Conservation (phyloP, 1,140 invertebrate genomes). For the Aphis craccivora region DNA sequence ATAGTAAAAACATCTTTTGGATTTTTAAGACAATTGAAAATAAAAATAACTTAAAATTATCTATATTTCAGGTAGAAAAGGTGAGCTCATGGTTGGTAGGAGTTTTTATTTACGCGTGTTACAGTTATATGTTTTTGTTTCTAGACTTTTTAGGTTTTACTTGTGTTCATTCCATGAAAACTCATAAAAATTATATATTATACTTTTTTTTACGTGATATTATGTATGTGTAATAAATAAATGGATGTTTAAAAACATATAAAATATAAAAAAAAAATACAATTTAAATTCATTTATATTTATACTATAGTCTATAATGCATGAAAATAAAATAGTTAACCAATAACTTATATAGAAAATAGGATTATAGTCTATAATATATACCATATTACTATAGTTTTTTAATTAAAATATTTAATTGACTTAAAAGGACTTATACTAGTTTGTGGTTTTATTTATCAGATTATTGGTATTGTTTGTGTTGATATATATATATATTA, state of each 20-base stretch:
- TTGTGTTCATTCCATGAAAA: neutral
- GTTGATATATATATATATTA: neutral
- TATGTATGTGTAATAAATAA: neutral
- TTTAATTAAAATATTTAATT: neutral
- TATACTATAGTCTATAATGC: too few relatives aligned
- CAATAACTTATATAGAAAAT: too few relatives aligned
- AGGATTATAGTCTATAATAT: too few relatives aligned
- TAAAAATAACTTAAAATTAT: neutral
- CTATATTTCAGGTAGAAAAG: neutral
- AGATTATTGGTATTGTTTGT: neutral
- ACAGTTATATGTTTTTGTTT: neutral
- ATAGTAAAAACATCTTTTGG: neutral
- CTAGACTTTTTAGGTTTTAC: neutral
- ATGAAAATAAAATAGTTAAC: neutral
- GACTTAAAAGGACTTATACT: neutral
- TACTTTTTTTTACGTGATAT: neutral
- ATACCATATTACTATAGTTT: neutral
- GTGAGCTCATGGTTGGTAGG: neutral
- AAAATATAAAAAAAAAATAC: too few relatives aligned
- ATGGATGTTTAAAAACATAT: neutral
- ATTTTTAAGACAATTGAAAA: neutral
- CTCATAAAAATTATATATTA: neutral
- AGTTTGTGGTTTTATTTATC: neutral
- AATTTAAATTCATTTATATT: neutral
- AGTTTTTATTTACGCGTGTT: neutral